Conservation (phyloP, 2,113 vertebrate species). For the Varanus salvator region DNA sequence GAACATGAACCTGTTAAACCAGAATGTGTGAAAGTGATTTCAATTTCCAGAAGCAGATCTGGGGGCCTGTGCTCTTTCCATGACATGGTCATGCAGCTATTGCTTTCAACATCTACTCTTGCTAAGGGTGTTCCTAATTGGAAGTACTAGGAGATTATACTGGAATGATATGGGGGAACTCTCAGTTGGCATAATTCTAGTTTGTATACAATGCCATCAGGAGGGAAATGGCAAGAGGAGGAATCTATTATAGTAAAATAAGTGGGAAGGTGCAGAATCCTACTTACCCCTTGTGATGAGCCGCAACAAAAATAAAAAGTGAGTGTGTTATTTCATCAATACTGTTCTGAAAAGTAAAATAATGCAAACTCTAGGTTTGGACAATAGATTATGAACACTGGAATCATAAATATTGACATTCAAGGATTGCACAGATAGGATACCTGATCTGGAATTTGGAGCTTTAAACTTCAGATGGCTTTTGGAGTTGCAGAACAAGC, state of each 20-base stretch:
- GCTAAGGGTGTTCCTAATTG: background rate
- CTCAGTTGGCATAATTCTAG: background rate
- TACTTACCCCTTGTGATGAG: too few relatives aligned
- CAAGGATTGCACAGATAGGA: background rate
- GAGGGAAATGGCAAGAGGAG: too few relatives aligned
- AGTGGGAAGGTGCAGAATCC: too few relatives aligned
- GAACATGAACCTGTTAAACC: background rate
- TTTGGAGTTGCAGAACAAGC: background rate
- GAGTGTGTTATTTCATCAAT: too few relatives aligned
- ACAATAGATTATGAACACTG: background rate
- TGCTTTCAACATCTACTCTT: background rate
- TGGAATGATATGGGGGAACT: background rate
- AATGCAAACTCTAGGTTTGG: background rate
- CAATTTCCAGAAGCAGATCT: background rate
- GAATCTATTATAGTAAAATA: too few relatives aligned
- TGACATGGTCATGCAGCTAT: background rate
- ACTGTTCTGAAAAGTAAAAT: too few relatives aligned
- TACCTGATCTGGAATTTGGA: background rate
- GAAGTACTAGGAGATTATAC: background rate
- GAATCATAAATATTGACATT: background rate
- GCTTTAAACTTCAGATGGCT: background rate
- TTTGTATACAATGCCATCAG: background rate
- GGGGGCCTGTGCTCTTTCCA: background rate
- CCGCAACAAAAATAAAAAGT: too few relatives aligned
- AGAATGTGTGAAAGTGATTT: background rate